Conservation (phyloP, 2,888 invertebrate genomes). For the Athrips mouffetella region DNA sequence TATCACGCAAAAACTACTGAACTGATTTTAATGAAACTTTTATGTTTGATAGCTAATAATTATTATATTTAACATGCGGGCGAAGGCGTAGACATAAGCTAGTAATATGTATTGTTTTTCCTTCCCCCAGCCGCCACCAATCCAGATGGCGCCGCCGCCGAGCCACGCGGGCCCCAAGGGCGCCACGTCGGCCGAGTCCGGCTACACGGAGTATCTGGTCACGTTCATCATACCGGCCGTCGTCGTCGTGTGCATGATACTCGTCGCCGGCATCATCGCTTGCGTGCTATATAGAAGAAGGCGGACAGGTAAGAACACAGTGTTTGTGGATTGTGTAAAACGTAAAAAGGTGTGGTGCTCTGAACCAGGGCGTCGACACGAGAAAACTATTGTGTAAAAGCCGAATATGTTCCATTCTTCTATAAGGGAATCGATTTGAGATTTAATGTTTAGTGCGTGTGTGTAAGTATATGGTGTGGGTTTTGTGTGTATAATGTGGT, state of each 20-base stretch:
- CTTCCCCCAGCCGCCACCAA: not conserved
- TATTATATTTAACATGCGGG: not conserved
- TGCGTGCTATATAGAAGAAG: constrained; percentile 91
- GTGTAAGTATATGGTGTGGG: no score
- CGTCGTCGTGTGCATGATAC: constrained; percentile 91
- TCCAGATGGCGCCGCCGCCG: not conserved
- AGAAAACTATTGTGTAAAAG: not conserved
- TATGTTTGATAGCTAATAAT: no score
- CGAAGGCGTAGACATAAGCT: not conserved
- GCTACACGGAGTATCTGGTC: constrained; percentile 79
- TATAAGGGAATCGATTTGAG: not conserved
- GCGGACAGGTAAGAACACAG: constrained; percentile 83
- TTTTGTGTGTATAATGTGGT: no score
- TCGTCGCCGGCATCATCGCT: constrained; percentile 91
- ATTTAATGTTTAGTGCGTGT: no score
- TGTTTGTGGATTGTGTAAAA: not conserved
- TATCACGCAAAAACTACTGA: no score
- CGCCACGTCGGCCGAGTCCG: constrained; percentile 22
- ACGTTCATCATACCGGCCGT: constrained; percentile 94
- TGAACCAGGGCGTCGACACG: not conserved
- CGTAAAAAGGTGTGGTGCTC: not conserved
- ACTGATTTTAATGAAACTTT: no score
- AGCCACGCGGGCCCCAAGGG: constrained; percentile 4
- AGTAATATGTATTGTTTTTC: not conserved
- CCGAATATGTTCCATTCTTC: not conserved